A percentile compares a stretch with the other conserved stretches of the same genome.
These are phyloP conservation scores for Cephus cinctus DNA, from an alignment of 1,140 invertebrate species.

Conservation along the genomic window DNA sequence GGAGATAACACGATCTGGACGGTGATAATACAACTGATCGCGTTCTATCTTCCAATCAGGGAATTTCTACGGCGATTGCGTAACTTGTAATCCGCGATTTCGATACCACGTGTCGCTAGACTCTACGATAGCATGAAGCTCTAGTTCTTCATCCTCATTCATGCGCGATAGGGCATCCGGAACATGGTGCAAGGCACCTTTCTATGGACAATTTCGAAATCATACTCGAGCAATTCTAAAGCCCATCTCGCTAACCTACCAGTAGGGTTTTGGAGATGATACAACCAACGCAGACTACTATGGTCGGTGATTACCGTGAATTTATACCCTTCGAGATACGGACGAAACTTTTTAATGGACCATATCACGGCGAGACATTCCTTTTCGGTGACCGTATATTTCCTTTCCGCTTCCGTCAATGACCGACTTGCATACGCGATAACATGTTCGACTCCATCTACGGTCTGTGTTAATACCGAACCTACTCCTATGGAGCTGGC, in stretches of 20 bases:
- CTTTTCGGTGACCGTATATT: conserved; percentile 49
- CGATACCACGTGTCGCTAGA: conserved; percentile 2
- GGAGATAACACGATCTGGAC: conserved; percentile 1
- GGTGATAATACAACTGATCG: conserved; percentile 5
- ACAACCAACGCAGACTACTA: conserved; percentile 46
- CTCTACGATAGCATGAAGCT: background rate
- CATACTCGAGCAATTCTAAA: conserved; percentile 41
- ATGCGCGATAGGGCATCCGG: background rate
- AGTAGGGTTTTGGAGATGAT: conserved; percentile 41
- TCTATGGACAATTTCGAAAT: conserved; percentile 45
- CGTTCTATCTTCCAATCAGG: conserved; percentile 11
- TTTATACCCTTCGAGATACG: conserved; percentile 44
- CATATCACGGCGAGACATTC: conserved; percentile 52
- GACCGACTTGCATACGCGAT: conserved; percentile 45
- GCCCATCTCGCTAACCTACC: conserved; percentile 50
- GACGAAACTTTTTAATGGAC: conserved; percentile 44
- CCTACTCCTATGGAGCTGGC: conserved; percentile 30
- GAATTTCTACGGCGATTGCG: background rate
- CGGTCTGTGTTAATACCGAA: conserved; percentile 27
- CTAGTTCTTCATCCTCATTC: background rate
- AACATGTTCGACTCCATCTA: conserved; percentile 26
- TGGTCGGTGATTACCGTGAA: conserved; percentile 55
- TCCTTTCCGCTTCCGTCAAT: conserved; percentile 39
- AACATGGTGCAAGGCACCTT: conserved; percentile 21
- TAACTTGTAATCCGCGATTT: background rate